These are phyloP conservation scores for Drosophila orosa DNA, from an alignment of 1,140 invertebrate species.

Conservation along the genomic window DNA sequence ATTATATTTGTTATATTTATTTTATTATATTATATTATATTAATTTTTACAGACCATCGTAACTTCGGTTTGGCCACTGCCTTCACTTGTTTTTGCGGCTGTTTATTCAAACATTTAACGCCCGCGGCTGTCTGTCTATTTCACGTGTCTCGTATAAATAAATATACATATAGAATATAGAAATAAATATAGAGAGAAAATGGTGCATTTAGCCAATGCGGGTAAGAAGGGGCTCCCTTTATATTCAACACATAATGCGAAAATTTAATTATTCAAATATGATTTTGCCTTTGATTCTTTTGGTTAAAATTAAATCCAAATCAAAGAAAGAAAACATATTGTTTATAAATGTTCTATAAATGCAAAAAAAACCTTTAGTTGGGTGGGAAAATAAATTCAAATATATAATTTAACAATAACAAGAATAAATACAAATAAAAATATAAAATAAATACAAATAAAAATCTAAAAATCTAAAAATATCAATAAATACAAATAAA, in stretches of 20 bases:
- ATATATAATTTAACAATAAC: not conserved
- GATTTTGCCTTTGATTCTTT: not conserved
- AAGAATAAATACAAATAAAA: no score
- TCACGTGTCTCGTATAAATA: constrained; percentile 14
- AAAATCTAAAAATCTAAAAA: no score
- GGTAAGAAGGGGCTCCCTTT: not conserved
- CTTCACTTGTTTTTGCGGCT: constrained; percentile 16
- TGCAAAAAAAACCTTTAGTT: not conserved
- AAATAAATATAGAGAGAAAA: constrained; percentile 2
- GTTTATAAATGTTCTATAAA: no score
- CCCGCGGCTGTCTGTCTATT: constrained; percentile 10
- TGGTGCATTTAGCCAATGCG: constrained; percentile 20
- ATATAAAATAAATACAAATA: no score
- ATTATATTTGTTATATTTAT: no score
- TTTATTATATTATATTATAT: not conserved
- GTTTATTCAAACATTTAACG: constrained; percentile 25
- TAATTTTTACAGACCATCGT: not conserved
- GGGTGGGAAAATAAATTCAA: not conserved
- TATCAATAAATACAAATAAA: no score
- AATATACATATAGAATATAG: constrained; percentile 14
- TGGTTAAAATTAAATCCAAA: constrained; percentile 6
- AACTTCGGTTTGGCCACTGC: not conserved
- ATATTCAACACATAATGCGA: not conserved
- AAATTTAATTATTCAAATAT: constrained; percentile 33
- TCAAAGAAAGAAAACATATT: not conserved